Evolutionary conservation across 2,113 vertebrate genomes (phyloP).

Genomic region (Istiophorus platypterus): DNA sequence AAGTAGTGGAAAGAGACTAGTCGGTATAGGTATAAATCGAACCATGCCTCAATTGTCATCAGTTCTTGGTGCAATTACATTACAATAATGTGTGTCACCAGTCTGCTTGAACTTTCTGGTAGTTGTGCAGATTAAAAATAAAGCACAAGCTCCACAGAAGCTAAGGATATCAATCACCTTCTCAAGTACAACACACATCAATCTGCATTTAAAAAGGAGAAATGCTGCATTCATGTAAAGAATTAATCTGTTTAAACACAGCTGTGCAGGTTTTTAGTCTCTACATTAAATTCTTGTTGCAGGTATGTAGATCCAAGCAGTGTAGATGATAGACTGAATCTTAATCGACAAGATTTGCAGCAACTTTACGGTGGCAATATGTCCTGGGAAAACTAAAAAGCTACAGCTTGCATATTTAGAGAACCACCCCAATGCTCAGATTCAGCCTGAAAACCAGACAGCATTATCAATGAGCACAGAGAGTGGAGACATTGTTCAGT

Average conservation of each 20-base stretch:
- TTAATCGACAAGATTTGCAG: neutral
- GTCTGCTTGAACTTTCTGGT: neutral
- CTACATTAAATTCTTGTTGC: neutral
- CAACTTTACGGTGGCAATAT: neutral
- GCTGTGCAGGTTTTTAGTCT: neutral
- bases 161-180: neutral
- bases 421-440: neutral
- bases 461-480: slow-evolving; percentile 28
- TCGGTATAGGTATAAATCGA: slow-evolving; percentile 36
- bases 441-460: slow-evolving; percentile 25
- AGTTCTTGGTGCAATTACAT: slow-evolving; percentile 39
- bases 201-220: neutral
- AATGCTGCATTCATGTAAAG: neutral
- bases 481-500: neutral
- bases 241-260: neutral
- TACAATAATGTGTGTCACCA: slow-evolving; percentile 24
- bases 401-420: neutral
- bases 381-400: neutral
- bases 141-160: slow-evolving; percentile 1
- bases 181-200: neutral
- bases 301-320: neutral
- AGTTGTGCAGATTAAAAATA: neutral
- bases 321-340: neutral
- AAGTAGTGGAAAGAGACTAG: slow-evolving; percentile 38
- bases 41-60: slow-evolving; percentile 43